A percentile compares a stretch with the other conserved stretches of the same genome.
phyloP scores from a whole-genome alignment of 1,140 invertebrate genomes.

The Cepaea nemoralis region DNA sequence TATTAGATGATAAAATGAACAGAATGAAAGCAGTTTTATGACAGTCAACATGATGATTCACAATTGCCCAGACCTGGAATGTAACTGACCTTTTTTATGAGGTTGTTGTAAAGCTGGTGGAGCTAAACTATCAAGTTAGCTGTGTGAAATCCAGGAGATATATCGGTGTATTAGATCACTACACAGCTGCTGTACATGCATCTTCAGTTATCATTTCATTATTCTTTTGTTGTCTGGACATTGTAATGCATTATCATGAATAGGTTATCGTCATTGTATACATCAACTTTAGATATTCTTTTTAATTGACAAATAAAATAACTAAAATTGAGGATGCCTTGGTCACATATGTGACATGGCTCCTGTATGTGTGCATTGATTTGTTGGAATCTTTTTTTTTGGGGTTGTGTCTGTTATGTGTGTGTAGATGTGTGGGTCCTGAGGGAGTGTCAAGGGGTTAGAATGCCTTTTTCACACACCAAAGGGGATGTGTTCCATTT shows the following conservation, averaged over 20 bases:
- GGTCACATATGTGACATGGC: too few species aligned
- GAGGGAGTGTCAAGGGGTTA: too few species aligned
- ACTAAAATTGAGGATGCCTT: background rate
- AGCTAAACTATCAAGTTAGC: too few species aligned
- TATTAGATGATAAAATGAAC: background rate
- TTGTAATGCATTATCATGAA: background rate
- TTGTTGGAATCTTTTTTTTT: too few species aligned
- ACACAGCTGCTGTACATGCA: background rate
- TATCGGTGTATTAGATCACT: background rate
- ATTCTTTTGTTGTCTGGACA: background rate
- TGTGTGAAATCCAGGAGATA: too few species aligned
- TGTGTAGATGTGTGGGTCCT: background rate
- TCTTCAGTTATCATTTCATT: background rate
- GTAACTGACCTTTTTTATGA: too few species aligned
- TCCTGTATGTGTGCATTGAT: too few species aligned
- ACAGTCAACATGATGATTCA: too few species aligned
- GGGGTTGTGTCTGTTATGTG: background rate
- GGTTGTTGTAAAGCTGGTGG: background rate
- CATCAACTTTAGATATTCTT: background rate
- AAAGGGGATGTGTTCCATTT: too few species aligned
- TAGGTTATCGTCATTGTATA: background rate
- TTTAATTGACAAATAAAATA: background rate
- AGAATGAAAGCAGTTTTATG: too few species aligned
- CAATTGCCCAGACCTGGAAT: too few species aligned
- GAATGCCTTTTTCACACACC: too few species aligned